Evolutionary conservation across 2,113 vertebrate species (phyloP), one percentile per base, ranked within the genome.

Genomic region (Carassius carassius): DNA sequence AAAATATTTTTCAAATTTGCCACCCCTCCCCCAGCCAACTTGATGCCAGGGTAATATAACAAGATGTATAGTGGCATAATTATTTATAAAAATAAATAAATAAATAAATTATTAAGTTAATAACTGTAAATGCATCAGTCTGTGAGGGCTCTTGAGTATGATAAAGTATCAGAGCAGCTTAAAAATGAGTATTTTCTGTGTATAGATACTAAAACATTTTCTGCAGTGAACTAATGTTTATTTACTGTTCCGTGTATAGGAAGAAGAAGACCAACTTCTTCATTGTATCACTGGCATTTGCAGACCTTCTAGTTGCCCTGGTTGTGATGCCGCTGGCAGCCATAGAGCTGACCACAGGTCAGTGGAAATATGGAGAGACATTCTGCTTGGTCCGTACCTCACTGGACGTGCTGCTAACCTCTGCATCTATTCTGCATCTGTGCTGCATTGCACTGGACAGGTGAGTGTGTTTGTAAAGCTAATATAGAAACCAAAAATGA

Each of bases 181-280:
- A 69, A 69, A 69, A 16, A 9, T 35, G 8, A 69, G 29, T 69
- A 35, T 37, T 35, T 37, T 37, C 29, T 10, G 9, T 69, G 29
- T 32, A 37, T 11, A 70, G 32, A 37, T 8, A 37, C 12, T 49
- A n/a, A 60, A 60, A 60, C 8, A 23, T 73, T 60, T 49, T 29
- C 63, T 47, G 6, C 29, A 21, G 67, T 70, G 32, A 70, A 21
- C 32, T 41, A 41, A 32, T 51, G 23, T 67, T 2, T 29, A 47
- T 69, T 5, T 51, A 11, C 62, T 74, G 49, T 60, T 58, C n/a
- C 12, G 17, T 65, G 23, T 47, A 37, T 60, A 95, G 95, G 88
- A 94, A 93, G 89, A 95, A 94, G 90, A 95, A 95, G 89, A 95
- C 95, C 3, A 95, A 95, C 92, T 95, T 93, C 90, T 95, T 95